These are phyloP conservation scores for Lanius ludovicianus DNA, from an alignment of 2,113 vertebrate genomes.

Conservation along the genomic window DNA sequence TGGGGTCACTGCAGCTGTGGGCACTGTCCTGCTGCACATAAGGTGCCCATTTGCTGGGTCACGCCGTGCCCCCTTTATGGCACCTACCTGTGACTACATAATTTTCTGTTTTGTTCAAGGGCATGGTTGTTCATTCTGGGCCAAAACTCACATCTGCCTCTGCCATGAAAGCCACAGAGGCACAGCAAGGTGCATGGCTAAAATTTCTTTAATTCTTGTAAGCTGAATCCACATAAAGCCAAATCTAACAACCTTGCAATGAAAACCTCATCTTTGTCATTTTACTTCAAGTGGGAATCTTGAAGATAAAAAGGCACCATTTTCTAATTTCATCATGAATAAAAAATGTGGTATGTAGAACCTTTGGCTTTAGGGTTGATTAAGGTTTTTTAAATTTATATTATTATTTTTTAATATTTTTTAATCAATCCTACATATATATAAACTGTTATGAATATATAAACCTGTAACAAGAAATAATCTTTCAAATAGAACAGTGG, in stretches of 20 bases:
- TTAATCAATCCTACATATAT: neutral
- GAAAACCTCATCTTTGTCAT: neutral
- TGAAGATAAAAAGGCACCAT: neutral
- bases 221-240: neutral
- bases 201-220: neutral
- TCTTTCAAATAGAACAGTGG: neutral
- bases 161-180: neutral
- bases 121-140: neutral
- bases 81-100: neutral
- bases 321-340: neutral
- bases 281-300: neutral
- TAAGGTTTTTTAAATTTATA: neutral
- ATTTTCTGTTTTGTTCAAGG: neutral
- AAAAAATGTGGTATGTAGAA: neutral
- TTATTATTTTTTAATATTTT: neutral
- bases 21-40: accelerated
- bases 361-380: neutral
- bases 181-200: neutral
- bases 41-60: accelerated
- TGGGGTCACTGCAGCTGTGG: neutral
- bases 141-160: neutral
- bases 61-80: accelerated
- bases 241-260: neutral
- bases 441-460: neutral
- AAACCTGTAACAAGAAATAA: neutral